phyloP scores from a whole-genome alignment of 2,888 invertebrate genomes.

The Apotomis turbidana region DNA sequence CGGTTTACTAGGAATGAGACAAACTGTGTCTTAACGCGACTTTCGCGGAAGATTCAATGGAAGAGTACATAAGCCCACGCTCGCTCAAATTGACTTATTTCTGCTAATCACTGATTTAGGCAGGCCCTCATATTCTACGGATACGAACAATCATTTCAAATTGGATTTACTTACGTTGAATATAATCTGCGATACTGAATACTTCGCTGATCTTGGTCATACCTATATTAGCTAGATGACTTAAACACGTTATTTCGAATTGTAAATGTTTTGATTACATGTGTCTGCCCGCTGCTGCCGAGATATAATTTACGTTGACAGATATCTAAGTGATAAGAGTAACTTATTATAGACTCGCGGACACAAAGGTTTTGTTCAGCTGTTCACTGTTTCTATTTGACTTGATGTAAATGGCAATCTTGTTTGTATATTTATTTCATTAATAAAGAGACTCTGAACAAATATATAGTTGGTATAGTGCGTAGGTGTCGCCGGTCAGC shows the following conservation, averaged over 20 bases:
- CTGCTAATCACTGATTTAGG: neutral
- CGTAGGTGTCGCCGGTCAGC: neutral
- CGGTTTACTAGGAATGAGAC: neutral
- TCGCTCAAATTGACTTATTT: neutral
- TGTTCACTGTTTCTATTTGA: too few species aligned
- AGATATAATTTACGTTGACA: too few species aligned
- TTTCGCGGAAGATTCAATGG: neutral
- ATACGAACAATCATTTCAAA: neutral
- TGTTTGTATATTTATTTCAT: neutral
- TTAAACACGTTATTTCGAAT: too few species aligned
- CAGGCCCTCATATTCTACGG: neutral
- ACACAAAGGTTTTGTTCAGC: neutral
- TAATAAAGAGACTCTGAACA: neutral
- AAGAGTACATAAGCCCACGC: neutral
- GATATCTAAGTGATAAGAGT: neutral
- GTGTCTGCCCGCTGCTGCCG: too few species aligned
- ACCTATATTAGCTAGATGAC: too few species aligned
- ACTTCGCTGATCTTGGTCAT: too few species aligned
- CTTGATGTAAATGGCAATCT: too few species aligned
- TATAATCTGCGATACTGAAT: too few species aligned
- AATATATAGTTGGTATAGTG: slow-evolving; percentile 9
- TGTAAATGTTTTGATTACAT: too few species aligned
- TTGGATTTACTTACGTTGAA: neutral
- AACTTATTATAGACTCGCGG: neutral
- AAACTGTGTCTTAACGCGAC: neutral